Percentiles rank a stretch among this genome's conserved stretches.
Evolutionary conservation across 2,888 invertebrate species (phyloP).

Genomic region (Pristionchus fissidentatus): DNA sequence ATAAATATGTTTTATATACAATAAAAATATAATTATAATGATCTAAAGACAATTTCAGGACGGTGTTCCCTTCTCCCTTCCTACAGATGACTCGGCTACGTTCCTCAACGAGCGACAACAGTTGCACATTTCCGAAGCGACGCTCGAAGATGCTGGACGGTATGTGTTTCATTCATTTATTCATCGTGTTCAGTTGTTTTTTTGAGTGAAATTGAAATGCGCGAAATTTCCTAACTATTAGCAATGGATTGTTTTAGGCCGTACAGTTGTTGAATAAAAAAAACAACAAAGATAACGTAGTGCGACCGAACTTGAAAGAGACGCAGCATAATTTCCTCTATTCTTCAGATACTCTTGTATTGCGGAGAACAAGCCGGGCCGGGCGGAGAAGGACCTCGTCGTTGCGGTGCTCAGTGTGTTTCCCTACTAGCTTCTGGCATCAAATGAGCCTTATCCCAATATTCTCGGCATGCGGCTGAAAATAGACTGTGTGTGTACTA

Average conservation of each 20-base stretch:
- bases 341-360: conserved; percentile 79
- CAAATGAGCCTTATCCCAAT: not conserved
- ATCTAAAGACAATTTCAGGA: no score
- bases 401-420: conserved; percentile 80
- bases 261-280: no score
- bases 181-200: not conserved
- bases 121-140: conserved; percentile 62
- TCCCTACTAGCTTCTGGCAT: not conserved
- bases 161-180: not conserved
- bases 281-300: no score
- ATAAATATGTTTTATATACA: not conserved
- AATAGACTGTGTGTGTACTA: no score
- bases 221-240: no score
- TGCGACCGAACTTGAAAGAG: no score
- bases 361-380: conserved; percentile 80
- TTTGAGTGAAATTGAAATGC: no score
- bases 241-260: no score
- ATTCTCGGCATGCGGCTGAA: no score
- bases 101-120: conserved; percentile 68
- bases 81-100: conserved; percentile 39
- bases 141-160: conserved; percentile 51
- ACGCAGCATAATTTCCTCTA: no score
- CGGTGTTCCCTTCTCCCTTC: conserved; percentile 29
- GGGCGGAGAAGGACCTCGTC: conserved; percentile 78
- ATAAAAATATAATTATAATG: not conserved